These are phyloP conservation scores for Venturia canescens DNA, from an alignment of 1,140 invertebrate genomes.

Conservation along the genomic window DNA sequence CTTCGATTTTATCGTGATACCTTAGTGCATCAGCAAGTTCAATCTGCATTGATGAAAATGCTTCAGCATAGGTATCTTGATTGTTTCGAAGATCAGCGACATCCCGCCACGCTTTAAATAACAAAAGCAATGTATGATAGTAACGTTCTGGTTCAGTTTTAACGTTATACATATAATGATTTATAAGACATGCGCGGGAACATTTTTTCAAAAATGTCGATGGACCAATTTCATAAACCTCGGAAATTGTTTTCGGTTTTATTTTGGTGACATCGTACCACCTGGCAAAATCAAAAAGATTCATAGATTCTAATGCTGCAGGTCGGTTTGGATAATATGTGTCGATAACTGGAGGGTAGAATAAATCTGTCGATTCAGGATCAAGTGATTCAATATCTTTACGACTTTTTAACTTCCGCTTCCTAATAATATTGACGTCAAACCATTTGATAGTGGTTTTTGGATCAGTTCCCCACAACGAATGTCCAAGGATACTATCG, in stretches of 20 bases:
- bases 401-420: conserved; percentile 59
- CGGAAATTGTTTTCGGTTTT: conserved; percentile 47
- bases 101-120: conserved; percentile 63
- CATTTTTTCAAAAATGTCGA: conserved; percentile 56
- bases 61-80: conserved; percentile 54
- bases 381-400: conserved; percentile 60
- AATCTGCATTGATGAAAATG: conserved; percentile 52
- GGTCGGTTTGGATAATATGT: conserved; percentile 59
- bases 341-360: conserved; percentile 59
- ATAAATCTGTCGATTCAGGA: too few relatives aligned
- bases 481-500: conserved; percentile 63
- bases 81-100: conserved; percentile 51
- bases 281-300: conserved; percentile 56
- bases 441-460: conserved; percentile 67
- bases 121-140: conserved; percentile 59
- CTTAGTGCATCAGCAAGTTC: conserved; percentile 49
- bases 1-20: conserved; percentile 58
- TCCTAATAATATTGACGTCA: conserved; percentile 61
- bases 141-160: too few relatives aligned
- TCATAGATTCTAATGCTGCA: conserved; percentile 46
- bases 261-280: conserved; percentile 52
- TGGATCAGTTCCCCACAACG: conserved; percentile 65
- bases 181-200: conserved; percentile 51
- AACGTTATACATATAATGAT: too few relatives aligned
- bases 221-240: conserved; percentile 42